Evolutionary conservation across 2,113 vertebrate genomes (phyloP).

Genomic region (Urocolius indicus): DNA sequence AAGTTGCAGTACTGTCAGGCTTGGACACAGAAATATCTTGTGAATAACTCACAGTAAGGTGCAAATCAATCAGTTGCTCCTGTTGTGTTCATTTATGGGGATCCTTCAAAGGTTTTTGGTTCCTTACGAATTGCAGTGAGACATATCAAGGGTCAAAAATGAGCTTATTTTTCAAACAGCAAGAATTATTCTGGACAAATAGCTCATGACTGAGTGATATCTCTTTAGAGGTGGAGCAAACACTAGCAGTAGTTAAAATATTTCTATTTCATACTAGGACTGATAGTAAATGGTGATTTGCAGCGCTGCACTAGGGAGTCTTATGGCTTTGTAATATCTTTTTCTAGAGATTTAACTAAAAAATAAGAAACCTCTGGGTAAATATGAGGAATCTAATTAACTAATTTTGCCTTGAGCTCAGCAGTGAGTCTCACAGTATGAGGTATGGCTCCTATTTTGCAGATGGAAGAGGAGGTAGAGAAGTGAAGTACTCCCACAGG

Average conservation of each 20-base stretch:
- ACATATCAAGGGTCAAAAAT: not conserved
- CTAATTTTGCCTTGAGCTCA: too few relatives aligned
- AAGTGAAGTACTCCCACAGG: slow-evolving; percentile 8
- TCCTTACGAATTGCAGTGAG: not conserved
- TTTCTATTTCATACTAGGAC: not conserved
- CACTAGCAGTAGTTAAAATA: not conserved
- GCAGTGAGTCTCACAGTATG: not conserved
- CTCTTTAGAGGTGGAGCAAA: not conserved
- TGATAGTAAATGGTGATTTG: not conserved
- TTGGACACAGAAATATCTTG: not conserved
- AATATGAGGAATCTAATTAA: too few relatives aligned
- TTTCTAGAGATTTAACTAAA: too few relatives aligned
- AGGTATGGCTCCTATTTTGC: not conserved
- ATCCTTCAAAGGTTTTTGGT: not conserved
- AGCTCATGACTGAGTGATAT: not conserved
- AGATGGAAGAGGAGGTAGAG: slow-evolving; percentile 30
- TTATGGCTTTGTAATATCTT: not conserved
- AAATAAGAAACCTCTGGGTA: too few relatives aligned
- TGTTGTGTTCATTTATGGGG: not conserved
- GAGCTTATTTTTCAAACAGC: not conserved
- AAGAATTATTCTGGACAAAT: not conserved
- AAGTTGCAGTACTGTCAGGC: not conserved
- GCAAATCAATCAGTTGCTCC: not conserved
- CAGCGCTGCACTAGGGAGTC: not conserved
- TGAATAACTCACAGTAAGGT: not conserved